Conservation (phyloP, 2,113 vertebrate genomes). For the Planiliza haematocheilus region DNA sequence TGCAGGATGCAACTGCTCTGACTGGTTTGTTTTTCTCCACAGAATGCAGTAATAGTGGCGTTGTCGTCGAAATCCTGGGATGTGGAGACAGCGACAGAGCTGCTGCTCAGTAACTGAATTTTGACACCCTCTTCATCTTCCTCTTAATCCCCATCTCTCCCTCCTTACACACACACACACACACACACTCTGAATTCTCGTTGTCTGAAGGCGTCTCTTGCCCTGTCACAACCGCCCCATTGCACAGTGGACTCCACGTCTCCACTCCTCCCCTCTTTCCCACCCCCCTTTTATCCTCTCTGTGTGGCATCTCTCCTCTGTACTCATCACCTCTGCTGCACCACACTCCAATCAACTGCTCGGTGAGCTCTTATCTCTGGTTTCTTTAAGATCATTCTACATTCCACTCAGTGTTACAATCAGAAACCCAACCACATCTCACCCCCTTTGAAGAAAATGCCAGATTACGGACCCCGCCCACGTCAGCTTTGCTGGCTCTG, state of each 20-base stretch:
- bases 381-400: constrained; percentile 61
- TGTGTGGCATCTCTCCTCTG: constrained; percentile 43
- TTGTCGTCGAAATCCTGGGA: constrained; percentile 99
- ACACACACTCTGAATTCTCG: constrained; percentile 30
- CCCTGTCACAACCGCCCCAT: constrained; percentile 18
- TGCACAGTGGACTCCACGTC: constrained; percentile 46
- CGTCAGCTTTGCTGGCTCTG: constrained; percentile 38
- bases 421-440: constrained; percentile 47
- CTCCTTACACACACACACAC: constrained; percentile 14
- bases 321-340: constrained; percentile 52
- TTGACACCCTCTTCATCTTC: constrained; percentile 62
- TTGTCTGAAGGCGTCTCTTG: constrained; percentile 53
- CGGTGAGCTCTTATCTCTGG: constrained; percentile 54
- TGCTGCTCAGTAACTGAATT: constrained; percentile 98
- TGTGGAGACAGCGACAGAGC: constrained; percentile 98
- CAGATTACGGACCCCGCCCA: constrained; percentile 48
- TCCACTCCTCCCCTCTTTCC: neutral
- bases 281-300: neutral
- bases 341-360: constrained; percentile 63
- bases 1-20: neutral
- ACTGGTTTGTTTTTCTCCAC: constrained; percentile 38
- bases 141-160: constrained; percentile 28
- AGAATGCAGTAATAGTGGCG: constrained; percentile 99
- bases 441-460: constrained; percentile 49
- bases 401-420: constrained; percentile 69